Conservation (phyloP, 2,113 vertebrate genomes). For the Rhabdomys dilectus region DNA sequence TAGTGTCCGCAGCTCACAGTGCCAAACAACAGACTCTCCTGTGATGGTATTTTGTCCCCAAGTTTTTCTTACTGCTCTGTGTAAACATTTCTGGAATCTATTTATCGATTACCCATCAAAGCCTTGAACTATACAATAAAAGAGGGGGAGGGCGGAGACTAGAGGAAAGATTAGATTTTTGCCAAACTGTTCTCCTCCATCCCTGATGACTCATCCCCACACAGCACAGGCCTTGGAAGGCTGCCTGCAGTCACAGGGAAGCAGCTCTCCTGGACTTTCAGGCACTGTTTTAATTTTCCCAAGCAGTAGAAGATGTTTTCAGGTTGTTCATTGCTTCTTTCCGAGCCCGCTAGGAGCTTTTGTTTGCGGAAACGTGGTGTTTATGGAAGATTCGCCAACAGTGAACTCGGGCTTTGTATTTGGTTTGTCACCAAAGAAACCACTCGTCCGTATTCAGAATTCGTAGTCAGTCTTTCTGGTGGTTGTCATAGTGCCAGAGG, state of each 20-base stretch:
- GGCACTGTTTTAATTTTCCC: conserved; percentile 61
- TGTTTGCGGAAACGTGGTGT: background rate
- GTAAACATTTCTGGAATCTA: conserved; percentile 81
- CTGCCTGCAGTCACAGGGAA: conserved; percentile 56
- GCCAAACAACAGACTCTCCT: conserved; percentile 78
- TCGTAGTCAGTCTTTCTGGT: background rate
- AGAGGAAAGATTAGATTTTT: conserved; percentile 70
- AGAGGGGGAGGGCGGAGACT: background rate
- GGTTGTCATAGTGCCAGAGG: conserved; percentile 32
- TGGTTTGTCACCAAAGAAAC: conserved; percentile 52
- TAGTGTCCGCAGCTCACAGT: conserved; percentile 69
- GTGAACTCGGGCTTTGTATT: conserved; percentile 35
- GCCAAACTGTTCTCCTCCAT: conserved; percentile 63
- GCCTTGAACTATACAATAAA: background rate
- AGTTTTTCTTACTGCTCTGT: conserved; percentile 73
- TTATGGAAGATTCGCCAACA: conserved; percentile 41
- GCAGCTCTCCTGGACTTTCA: conserved; percentile 64
- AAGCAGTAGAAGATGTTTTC: conserved; percentile 71
- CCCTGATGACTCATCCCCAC: conserved; percentile 68
- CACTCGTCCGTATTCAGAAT: background rate
- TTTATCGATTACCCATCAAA: conserved; percentile 77
- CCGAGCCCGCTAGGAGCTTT: conserved; percentile 43
- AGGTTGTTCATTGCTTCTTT: conserved; percentile 58
- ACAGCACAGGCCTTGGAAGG: conserved; percentile 74
- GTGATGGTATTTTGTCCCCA: conserved; percentile 66